These are phyloP conservation scores for Podabrus alpinus DNA, from an alignment of 2,888 invertebrate genomes.

Conservation along the genomic window DNA sequence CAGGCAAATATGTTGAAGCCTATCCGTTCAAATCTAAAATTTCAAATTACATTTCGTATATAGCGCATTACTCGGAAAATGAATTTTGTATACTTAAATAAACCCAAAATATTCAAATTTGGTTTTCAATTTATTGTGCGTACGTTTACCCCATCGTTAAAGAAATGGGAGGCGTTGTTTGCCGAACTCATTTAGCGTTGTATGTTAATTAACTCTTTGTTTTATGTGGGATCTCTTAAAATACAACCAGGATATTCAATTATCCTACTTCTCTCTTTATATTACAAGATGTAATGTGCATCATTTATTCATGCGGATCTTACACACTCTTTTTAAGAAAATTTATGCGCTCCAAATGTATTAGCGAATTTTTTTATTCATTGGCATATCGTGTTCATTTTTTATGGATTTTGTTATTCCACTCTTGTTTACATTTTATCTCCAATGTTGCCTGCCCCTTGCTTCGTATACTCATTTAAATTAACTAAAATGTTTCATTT, in stretches of 20 bases:
- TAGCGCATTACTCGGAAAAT: neutral
- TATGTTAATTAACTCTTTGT: slow-evolving; percentile 7
- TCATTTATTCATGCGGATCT: neutral
- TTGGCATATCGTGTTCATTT: neutral
- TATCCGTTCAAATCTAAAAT: slow-evolving; percentile 11
- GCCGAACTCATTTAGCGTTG: neutral
- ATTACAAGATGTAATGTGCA: neutral
- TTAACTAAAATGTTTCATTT: neutral
- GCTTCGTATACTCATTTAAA: neutral
- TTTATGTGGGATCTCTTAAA: neutral
- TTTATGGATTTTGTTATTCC: neutral
- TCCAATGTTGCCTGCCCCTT: neutral
- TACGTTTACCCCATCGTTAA: neutral
- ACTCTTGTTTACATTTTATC: slow-evolving; percentile 2
- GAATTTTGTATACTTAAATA: neutral
- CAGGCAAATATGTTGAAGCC: slow-evolving; percentile 27
- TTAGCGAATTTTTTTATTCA: neutral
- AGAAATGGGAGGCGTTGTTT: slow-evolving; percentile 1
- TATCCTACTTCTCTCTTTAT: neutral
- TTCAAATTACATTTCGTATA: slow-evolving; percentile 1
- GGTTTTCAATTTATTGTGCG: neutral
- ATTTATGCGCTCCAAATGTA: neutral
- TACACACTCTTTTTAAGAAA: neutral
- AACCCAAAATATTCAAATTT: slow-evolving; percentile 4
- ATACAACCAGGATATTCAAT: neutral